Evolutionary conservation across 2,113 vertebrate genomes (phyloP), one percentile per base, ranked within the genome.

Genomic region (Lagenorhynchus albirostris): DNA sequence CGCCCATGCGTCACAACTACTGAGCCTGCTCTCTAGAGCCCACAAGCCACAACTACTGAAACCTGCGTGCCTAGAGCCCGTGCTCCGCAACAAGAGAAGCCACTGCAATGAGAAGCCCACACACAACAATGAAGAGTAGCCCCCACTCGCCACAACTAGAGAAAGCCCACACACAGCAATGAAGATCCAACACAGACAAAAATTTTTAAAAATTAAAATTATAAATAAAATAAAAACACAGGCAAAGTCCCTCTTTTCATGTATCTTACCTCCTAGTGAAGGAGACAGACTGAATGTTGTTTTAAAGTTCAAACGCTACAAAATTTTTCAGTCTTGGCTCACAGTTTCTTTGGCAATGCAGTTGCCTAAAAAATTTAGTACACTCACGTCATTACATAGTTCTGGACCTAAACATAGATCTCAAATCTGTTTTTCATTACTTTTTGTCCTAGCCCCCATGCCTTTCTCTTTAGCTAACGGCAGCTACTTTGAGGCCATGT

Each of bases 341-440:
- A 94, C 50, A 84, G 44, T 84, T 94, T 88, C 68, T 80, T 93
- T 93, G 93, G 92, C 79, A 96, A 80, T 87, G 76, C 3, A 82
- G 58, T 58, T 62, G 41, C 41, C 97, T 92, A 21, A 91, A 93
- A 93, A 90, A 84, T 71, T 33, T 53, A 84, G 47, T 86, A 65
- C 6, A 2, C 29, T 92, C 70, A 65, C 15, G 4, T 87, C 73
- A 94, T 87, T 74, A 87, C 68, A 87, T 87, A 92, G 65, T 83
- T 94, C 85, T 95, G 62, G 92, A 93, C 23, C 77, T 93, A 79
- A 96, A 76, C 41, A 77, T 47, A 90, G 41, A 76, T 90, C 44
- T 96, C 50, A 76, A 67, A 80, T 93, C 68, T 91, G 65, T 17
- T 91, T 97, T 87, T 44, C 79, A 41, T 68, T 89, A 86, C 29